These are phyloP conservation scores for Spodoptera litura DNA, from an alignment of 1,140 invertebrate genomes.

Conservation along the genomic window DNA sequence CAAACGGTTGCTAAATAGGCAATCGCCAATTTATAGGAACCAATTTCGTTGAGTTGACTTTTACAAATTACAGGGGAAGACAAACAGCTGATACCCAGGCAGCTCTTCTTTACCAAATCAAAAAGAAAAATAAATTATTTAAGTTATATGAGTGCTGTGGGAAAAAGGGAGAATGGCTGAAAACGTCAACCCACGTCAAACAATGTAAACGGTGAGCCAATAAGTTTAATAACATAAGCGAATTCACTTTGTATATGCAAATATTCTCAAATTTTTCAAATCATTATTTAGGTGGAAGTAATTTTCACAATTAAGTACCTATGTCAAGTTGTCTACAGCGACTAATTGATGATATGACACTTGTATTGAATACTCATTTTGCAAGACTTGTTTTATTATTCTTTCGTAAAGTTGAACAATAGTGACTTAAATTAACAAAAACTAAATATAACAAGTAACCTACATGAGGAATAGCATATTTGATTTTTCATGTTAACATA, in stretches of 20 bases:
- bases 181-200: slow-evolving; percentile 39
- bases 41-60: slow-evolving; percentile 41
- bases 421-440: no score
- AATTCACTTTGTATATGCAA: neutral
- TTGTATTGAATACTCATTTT: no score
- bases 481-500: no score
- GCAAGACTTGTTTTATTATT: no score
- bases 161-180: slow-evolving; percentile 4
- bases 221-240: slow-evolving; percentile 19
- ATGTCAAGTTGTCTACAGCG: no score
- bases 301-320: no score
- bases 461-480: no score
- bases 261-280: slow-evolving; percentile 1
- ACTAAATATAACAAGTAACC: no score
- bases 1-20: neutral
- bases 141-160: slow-evolving; percentile 34
- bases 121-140: slow-evolving; percentile 36
- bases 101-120: slow-evolving; percentile 27
- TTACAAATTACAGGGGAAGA: slow-evolving; percentile 31
- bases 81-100: slow-evolving; percentile 28
- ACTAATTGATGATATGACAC: no score
- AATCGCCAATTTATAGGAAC: slow-evolving; percentile 15
- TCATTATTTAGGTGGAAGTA: no score
- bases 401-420: no score
- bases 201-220: slow-evolving; percentile 30